A percentile compares a stretch with the other conserved stretches of the same genome.
Evolutionary conservation across 2,113 vertebrate genomes (phyloP).

Genomic region (Gadus macrocephalus): DNA sequence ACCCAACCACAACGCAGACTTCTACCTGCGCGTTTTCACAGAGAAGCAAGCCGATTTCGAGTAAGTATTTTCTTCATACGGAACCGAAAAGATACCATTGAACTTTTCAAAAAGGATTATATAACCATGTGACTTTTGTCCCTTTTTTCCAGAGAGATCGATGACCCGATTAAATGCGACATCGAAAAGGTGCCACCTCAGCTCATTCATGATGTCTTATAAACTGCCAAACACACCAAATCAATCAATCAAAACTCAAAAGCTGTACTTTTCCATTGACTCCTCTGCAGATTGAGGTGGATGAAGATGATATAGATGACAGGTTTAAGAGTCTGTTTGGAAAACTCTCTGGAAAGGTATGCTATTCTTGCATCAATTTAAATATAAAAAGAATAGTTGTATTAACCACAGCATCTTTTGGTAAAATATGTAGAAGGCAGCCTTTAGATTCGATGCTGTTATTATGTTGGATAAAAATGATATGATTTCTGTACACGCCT

Average conservation of each 20-base stretch:
- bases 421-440: background rate
- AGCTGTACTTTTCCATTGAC: background rate
- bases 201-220: background rate
- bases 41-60: constrained; percentile 75
- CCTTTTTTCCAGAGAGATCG: constrained; percentile 67
- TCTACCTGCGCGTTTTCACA: constrained; percentile 81
- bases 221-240: background rate
- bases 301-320: constrained; percentile 55
- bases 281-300: constrained; percentile 46
- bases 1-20: constrained; percentile 78
- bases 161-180: constrained; percentile 70
- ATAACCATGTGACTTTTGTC: background rate
- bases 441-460: too few relatives aligned
- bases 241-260: background rate
- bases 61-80: constrained; percentile 48
- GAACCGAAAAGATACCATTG: too few relatives aligned
- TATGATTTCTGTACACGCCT: background rate
- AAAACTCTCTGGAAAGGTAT: constrained; percentile 64
- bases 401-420: background rate
- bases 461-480: too few relatives aligned
- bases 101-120: background rate
- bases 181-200: constrained; percentile 71
- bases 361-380: constrained; percentile 6
- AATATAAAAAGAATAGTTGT: background rate
- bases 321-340: constrained; percentile 62